Evolutionary conservation across 2,888 invertebrate genomes (phyloP), one percentile per base, ranked within the genome.

Genomic region (Axea sp.): DNA sequence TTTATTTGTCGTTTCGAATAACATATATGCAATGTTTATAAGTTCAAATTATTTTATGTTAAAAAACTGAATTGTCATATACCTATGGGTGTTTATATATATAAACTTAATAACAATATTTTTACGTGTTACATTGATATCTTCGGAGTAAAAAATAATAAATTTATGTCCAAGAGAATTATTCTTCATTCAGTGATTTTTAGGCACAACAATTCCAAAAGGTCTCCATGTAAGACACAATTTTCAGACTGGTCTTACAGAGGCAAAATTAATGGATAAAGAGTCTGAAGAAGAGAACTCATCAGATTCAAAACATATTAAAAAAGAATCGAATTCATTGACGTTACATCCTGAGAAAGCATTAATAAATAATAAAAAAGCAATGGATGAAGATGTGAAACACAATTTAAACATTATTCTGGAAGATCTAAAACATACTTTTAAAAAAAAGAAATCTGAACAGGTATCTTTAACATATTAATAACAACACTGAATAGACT

Each of bases 161-260:
- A 19, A 19, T 19, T 28, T 39, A n/a, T 53, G 39, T 49, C 43
- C 43, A 65, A 28, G 35, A 45, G 17, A 39, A 51, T 59, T 35
- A 59, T 41, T 22, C 11, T 69, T 69, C 45, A 60, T 22, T 22
- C 31, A 69, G 53, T 35, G 8, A 1, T 35, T 47, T 60, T 41
- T 55, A 93, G 95, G 92, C 67, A 93, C 94, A 85, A 88, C 90
- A 9, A 90, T 95, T 77, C 94, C 95, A 0, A 87, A 90, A 62
- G 95, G 95, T 0, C 88, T 95, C 1, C 95, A 95, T 84, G 89
- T 94, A 2, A 89, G 94, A 41, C 90, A 95, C 65, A 93, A 95
- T 88, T 87, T 95, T n/a, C 88, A 92, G 86, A 94, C 93, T 6
- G 94, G 94, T 0, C 82, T 90, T 71, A 92, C 90, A 28, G 94